Conservation (phyloP, 1,140 invertebrate species). For the Bemisia tabaci region DNA sequence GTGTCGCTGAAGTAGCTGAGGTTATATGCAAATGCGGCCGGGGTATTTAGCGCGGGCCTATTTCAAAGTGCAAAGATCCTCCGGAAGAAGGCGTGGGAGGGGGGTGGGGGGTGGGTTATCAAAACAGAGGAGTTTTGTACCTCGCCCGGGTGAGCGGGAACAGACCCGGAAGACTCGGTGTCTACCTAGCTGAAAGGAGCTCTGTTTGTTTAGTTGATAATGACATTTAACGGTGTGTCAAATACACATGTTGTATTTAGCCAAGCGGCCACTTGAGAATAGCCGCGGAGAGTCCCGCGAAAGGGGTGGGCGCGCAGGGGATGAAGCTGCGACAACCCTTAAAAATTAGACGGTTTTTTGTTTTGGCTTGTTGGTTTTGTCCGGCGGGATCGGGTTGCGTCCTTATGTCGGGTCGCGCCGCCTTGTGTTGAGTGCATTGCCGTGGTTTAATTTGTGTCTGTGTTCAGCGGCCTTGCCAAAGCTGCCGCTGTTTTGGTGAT, state of each 20-base stretch:
- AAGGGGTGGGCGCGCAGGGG: background rate
- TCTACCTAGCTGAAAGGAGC: background rate
- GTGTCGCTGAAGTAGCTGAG: background rate
- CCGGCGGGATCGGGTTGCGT: too few relatives aligned
- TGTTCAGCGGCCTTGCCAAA: too few relatives aligned
- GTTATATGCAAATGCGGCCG: background rate
- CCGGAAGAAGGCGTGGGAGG: too few relatives aligned
- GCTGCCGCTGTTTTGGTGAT: too few relatives aligned
- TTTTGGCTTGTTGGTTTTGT: background rate
- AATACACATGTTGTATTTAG: background rate
- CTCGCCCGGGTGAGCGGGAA: background rate
- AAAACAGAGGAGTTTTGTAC: background rate
- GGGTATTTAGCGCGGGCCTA: background rate
- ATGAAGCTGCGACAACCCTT: background rate
- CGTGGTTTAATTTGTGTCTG: too few relatives aligned
- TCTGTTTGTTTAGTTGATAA: background rate
- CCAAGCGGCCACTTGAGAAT: background rate
- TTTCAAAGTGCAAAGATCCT: too few relatives aligned
- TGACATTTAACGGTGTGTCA: background rate
- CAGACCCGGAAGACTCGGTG: background rate
- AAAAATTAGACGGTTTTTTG: background rate
- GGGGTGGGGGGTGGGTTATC: background rate
- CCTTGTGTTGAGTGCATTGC: too few relatives aligned
- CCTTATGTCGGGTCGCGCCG: too few relatives aligned
- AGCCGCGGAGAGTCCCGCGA: background rate